phyloP scores from a whole-genome alignment of 2,113 vertebrate species.

The Mastomys coucha region DNA sequence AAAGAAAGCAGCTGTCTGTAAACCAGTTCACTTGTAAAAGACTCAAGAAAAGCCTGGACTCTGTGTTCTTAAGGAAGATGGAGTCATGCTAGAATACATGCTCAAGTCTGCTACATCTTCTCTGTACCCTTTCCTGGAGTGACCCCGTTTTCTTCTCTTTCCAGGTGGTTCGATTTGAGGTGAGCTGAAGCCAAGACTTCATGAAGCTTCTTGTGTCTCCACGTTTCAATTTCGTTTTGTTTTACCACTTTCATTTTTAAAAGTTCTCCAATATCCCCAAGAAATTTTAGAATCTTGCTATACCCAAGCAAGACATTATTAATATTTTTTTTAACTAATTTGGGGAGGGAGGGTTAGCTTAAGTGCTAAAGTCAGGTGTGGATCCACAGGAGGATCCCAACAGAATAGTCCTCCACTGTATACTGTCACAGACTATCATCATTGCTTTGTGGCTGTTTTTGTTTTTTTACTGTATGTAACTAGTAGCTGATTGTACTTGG shows the following conservation, averaged over 20 bases:
- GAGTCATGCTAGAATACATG: not conserved
- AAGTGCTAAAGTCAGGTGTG: conserved; percentile 85
- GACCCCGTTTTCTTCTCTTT: conserved; percentile 86
- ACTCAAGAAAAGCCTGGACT: conserved; percentile 20
- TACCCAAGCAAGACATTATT: conserved; percentile 84
- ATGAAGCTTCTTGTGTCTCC: conserved; percentile 82
- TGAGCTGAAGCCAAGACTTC: conserved; percentile 83
- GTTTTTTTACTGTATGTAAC: conserved; percentile 92
- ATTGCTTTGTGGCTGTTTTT: conserved; percentile 89
- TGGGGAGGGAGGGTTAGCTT: conserved; percentile 83
- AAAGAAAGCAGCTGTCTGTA: conserved; percentile 58
- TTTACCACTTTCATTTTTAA: conserved; percentile 85
- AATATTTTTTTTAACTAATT: conserved; percentile 87
- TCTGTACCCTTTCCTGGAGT: conserved; percentile 57
- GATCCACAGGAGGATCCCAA: conserved; percentile 81
- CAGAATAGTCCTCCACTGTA: conserved; percentile 84
- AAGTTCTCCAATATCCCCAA: conserved; percentile 84
- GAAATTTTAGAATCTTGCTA: conserved; percentile 83
- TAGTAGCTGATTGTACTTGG: conserved; percentile 90
- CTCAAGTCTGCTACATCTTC: not conserved
- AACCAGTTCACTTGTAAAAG: not conserved
- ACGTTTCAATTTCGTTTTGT: conserved; percentile 84
- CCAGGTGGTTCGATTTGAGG: conserved; percentile 86
- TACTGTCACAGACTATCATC: conserved; percentile 86
- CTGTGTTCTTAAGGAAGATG: not conserved